Evolutionary conservation across 2,888 invertebrate species (phyloP).

Genomic region (Eupithecia dodoneata): DNA sequence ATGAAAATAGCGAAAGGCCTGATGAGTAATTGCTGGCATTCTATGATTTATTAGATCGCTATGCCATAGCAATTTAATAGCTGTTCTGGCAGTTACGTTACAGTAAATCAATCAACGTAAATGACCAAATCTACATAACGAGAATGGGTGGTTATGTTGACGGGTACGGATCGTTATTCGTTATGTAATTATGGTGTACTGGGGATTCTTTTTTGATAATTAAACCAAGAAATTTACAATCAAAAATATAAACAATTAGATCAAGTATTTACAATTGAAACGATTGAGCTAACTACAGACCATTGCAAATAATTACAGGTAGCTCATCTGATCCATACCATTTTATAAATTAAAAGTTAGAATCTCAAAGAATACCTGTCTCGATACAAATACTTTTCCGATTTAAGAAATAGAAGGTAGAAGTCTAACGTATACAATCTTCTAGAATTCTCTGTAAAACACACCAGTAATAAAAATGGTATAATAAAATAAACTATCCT

Average conservation of each 20-base stretch:
- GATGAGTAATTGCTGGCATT: slow-evolving; percentile 26
- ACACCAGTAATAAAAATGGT: slow-evolving; percentile 17
- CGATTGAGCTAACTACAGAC: no score
- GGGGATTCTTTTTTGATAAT: neutral
- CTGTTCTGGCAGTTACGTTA: slow-evolving; percentile 3
- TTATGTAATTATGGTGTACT: neutral
- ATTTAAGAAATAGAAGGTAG: neutral
- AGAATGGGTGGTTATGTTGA: neutral
- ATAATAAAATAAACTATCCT: slow-evolving; percentile 16
- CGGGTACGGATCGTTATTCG: neutral
- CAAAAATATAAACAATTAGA: no score
- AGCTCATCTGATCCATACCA: no score
- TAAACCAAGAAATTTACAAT: no score
- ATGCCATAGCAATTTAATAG: slow-evolving; percentile 15
- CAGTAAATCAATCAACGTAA: slow-evolving; percentile 4
- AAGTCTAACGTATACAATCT: neutral
- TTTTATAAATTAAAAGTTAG: no score
- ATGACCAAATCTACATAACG: neutral
- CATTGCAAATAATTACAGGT: no score
- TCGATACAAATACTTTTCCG: neutral
- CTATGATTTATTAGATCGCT: slow-evolving; percentile 19
- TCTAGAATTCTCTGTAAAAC: neutral
- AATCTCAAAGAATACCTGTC: no score
- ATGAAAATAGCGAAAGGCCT: slow-evolving; percentile 30
- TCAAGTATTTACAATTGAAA: no score